Evolutionary conservation across 2,888 invertebrate genomes (phyloP), one percentile per base, ranked within the genome.

Genomic region (Agriopis aurantiaria): DNA sequence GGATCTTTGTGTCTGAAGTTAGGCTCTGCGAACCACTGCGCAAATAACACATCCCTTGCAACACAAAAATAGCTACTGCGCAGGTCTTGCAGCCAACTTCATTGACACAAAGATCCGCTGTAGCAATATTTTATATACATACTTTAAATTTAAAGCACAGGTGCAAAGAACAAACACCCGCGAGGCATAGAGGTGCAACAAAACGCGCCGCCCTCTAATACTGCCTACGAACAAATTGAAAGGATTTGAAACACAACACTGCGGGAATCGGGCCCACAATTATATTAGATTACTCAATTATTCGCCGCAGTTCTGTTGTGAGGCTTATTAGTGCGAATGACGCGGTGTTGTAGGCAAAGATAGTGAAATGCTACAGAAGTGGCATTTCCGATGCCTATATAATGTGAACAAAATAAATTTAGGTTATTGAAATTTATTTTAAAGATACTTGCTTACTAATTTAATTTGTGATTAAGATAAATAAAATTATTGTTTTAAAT

Each of bases 281-380:
- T 84, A 83, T 82, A 76, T 80, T 79, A 80, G 84, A 86, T 88
- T 86, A 88, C 87, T 84, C 88, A 87, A 89, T 90, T 89, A 91
- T 86, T 86, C 71, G 86, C 86, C 82, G 80, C 75, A 75, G 65
- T 23, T 66, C 76, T 80, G 77, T 52, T 66, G 77, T 80, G 76
- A 56, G 86, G 92, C 93, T 93, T 92, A 92, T 93, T 93, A 93
- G 85, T 82, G 84, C 84, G 85, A 76, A 93, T 93, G 93, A 93
- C 92, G 91, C 75, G 82, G 82, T 84, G n/a, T 57, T 46, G 55
- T 14, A 57, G 8, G 14, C 69, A 52, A 66, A 73, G 73, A 72
- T 56, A 52, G 49, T 8, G n/a, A 43, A 63, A 58, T 43, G 2
- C 17, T 23, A 58, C 65, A 76, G 76, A 76, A 14, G 63, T 8